Conservation (phyloP, 2,113 vertebrate genomes). For the Pelodiscus sinensis region DNA sequence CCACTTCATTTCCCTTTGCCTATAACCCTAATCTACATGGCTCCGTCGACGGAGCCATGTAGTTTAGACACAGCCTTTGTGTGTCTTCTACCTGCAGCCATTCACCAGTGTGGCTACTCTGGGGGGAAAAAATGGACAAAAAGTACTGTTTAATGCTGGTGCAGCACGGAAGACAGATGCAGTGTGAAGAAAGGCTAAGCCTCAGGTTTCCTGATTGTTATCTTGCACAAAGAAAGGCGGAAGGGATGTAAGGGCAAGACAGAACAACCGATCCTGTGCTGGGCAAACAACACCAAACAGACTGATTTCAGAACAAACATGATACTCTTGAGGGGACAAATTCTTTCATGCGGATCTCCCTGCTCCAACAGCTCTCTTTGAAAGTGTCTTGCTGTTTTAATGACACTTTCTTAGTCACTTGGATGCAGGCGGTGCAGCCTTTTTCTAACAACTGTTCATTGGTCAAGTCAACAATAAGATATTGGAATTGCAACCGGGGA, state of each 20-base stretch:
- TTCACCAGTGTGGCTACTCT: accelerated
- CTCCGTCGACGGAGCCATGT: no score
- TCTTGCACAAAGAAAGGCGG: background rate
- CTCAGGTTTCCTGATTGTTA: background rate
- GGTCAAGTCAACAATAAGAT: slow-evolving; percentile 15
- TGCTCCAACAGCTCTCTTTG: background rate
- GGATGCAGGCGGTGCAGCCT: background rate
- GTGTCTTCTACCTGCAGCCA: background rate
- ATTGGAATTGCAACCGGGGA: background rate
- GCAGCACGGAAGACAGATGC: background rate
- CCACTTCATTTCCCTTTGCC: no score
- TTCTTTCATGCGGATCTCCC: background rate
- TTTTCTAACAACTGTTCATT: background rate
- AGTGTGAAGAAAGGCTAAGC: background rate
- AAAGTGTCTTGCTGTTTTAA: background rate
- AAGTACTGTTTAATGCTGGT: accelerated
- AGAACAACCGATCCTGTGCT: background rate
- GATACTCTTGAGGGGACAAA: background rate
- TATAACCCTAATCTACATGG: no score
- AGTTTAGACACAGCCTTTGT: no score
- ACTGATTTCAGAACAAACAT: background rate
- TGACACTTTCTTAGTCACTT: background rate
- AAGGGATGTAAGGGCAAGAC: background rate
- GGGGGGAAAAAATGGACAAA: accelerated
- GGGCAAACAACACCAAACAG: background rate